Evolutionary conservation across 1,140 invertebrate genomes (phyloP).

Genomic region (Aethina tumida): DNA sequence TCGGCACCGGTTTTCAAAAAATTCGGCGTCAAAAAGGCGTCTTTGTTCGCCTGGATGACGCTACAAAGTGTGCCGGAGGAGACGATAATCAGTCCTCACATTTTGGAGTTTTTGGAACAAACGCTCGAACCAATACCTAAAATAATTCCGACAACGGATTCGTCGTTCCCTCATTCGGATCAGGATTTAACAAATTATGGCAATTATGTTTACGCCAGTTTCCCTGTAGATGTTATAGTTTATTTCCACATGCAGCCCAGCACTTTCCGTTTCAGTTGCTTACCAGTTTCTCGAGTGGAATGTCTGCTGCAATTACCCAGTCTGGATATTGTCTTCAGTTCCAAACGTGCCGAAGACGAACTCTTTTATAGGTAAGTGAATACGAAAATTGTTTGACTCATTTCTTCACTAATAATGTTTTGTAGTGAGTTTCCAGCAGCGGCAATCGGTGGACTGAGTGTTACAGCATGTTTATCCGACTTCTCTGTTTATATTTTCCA

Average conservation of each 20-base stretch:
- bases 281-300: constrained; percentile 90
- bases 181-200: constrained; percentile 50
- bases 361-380: constrained; percentile 33
- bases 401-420: constrained; percentile 11
- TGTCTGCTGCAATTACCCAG: constrained; percentile 94
- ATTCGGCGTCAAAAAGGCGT: constrained; percentile 76
- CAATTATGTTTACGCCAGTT: constrained; percentile 82
- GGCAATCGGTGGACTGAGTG: constrained; percentile 77
- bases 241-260: constrained; percentile 98
- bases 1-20: constrained; percentile 37
- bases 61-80: constrained; percentile 92
- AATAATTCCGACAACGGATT: constrained; percentile 39
- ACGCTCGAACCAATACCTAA: constrained; percentile 87
- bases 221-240: constrained; percentile 97
- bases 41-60: constrained; percentile 91
- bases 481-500: constrained; percentile 98
- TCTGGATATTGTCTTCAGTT: constrained; percentile 86
- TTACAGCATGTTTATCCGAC: constrained; percentile 89
- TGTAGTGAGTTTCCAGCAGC: constrained; percentile 50
- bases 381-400: not conserved
- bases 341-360: constrained; percentile 74
- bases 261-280: constrained; percentile 89
- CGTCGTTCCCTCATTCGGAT: constrained; percentile 34
- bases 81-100: constrained; percentile 89
- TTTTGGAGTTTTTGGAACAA: constrained; percentile 90